A percentile compares a stretch with the other conserved stretches of the same genome.
Conservation (phyloP, 2,888 invertebrate species). For the Melanophora roralis region DNA sequence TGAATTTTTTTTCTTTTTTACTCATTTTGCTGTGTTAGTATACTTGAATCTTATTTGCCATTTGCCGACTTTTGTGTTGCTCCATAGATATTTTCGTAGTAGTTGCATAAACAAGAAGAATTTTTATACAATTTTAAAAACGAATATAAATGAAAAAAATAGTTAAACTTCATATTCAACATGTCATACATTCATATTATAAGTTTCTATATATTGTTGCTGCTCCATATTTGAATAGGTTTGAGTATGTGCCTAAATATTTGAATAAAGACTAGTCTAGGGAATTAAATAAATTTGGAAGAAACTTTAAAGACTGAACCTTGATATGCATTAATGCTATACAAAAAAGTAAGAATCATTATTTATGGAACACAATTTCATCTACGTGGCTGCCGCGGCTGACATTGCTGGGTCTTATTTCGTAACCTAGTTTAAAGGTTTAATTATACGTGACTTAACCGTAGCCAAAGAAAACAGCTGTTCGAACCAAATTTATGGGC, state of each 20-base stretch:
- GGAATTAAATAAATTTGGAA: not conserved
- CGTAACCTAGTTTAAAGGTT: no score
- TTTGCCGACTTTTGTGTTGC: not conserved
- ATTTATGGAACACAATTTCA: no score
- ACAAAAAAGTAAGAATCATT: no score
- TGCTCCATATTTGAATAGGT: not conserved
- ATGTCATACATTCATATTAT: conserved; percentile 50
- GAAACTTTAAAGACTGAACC: not conserved
- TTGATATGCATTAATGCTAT: no score
- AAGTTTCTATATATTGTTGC: not conserved
- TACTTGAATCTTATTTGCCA: not conserved
- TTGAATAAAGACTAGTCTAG: not conserved
- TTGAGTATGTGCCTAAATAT: not conserved
- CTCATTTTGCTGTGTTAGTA: conserved; percentile 21
- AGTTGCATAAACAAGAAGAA: conserved; percentile 17
- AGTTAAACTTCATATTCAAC: conserved; percentile 50
- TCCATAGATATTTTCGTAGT: not conserved
- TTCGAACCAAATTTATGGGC: no score
- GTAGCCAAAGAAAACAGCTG: no score
- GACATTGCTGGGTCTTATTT: no score
- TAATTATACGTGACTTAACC: no score
- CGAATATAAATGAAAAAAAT: conserved; percentile 27
- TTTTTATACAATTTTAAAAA: conserved; percentile 47
- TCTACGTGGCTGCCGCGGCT: no score
- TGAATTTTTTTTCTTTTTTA: conserved; percentile 9